Evolutionary conservation across 2,888 invertebrate genomes (phyloP), one percentile per base, ranked within the genome.

Genomic region (Lissonota sp.): DNA sequence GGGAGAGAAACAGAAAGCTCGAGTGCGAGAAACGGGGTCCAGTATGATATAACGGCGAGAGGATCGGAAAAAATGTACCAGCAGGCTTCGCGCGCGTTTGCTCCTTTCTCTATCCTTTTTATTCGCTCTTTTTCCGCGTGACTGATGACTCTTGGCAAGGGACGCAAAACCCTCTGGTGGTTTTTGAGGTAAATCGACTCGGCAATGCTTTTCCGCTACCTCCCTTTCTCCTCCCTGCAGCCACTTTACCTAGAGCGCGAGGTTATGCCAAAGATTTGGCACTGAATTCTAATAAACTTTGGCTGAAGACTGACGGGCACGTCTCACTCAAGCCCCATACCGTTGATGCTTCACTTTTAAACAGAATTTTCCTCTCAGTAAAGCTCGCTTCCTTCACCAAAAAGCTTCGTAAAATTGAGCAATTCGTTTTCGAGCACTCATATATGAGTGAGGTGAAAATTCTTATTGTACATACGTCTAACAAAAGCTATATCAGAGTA

Each of bases 111-210:
- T 14, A 60, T 82, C 71, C 66, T 53, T 72, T 51, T 75, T 71
- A 55, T 70, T 75, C 71, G 46, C 55, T 71, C 58, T 72, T 69
- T 63, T 73, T 64, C 73, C 63, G 39, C 63, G 77, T 80, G 80
- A 80, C 76, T 73, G 77, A 80, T 80, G 80, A 80, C 58, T 73
- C 76, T 77, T 80, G 80, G 80, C 80, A 76, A 71, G 62, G 42
- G 53, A 63, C 42, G 76, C 67, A 51, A 49, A 76, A 80, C 72
- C 57, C 57, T 67, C 63, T 26, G 26, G 58, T 49, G 69, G 69
- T 67, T 49, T 60, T 53, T 69, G 73, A 58, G 69, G 63, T 73
- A 77, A 77, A 67, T 80, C 73, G 76, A 67, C 67, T 69, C 72
- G 16, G 73, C 66, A 67, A 64, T 58, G 55, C 42, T 64, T 46